phyloP scores from a whole-genome alignment of 2,113 vertebrate species.

The Aegithalos caudatus region DNA sequence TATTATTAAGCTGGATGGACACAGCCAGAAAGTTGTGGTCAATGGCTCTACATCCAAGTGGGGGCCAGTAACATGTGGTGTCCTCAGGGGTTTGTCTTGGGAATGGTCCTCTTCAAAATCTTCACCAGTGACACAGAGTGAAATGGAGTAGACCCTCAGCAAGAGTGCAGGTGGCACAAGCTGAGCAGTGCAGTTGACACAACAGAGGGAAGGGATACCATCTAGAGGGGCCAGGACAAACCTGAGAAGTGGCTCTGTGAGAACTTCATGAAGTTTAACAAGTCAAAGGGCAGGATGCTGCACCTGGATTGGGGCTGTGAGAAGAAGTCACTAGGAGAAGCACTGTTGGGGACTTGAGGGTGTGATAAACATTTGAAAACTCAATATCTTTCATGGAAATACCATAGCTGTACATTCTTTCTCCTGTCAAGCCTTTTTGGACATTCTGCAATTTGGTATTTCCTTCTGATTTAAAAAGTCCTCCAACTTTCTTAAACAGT shows the following conservation, averaged over 20 bases:
- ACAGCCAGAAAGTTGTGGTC: accelerated
- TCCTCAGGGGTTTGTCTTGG: not conserved
- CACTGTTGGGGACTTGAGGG: not conserved
- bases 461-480: not conserved
- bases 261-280: not conserved
- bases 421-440: not conserved
- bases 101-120: not conserved
- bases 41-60: not conserved
- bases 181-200: not conserved
- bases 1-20: not conserved
- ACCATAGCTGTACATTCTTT: not conserved
- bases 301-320: not conserved
- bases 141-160: not conserved
- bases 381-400: not conserved
- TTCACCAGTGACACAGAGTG: not conserved
- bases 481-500: not conserved
- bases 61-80: too few species aligned
- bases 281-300: not conserved
- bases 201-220: not conserved
- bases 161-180: not conserved
- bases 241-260: not conserved
- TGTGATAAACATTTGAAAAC: not conserved
- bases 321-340: not conserved
- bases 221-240: not conserved
- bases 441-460: not conserved